A percentile compares a stretch with the other conserved stretches of the same genome.
Evolutionary conservation across 2,797 vertebrate genomes (phyloP).

Genomic region (Megaceryle alcyon): DNA sequence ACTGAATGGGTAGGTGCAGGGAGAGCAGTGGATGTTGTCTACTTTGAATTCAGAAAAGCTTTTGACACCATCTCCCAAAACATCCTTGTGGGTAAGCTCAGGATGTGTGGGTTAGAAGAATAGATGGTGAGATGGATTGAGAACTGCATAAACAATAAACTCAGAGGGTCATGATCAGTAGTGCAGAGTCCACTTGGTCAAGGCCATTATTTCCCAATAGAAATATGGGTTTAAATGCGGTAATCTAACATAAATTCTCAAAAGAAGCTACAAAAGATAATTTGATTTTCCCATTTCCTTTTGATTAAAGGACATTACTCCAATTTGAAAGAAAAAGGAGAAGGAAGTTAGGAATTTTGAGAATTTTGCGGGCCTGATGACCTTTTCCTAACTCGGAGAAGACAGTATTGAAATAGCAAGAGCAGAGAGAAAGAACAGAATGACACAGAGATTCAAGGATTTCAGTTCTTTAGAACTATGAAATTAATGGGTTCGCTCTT

Average conservation of each 20-base stretch:
- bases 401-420: not conserved
- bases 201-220: conserved; percentile 42
- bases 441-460: not conserved
- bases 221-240: conserved; percentile 47
- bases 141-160: no score
- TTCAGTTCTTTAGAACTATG: conserved; percentile 22
- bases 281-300: not conserved
- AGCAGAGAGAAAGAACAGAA: not conserved
- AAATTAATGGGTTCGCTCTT: not conserved
- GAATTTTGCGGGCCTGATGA: not conserved
- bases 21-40: no score
- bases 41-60: no score
- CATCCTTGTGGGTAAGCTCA: no score
- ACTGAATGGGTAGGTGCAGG: no score
- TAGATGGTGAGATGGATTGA: no score
- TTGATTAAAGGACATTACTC: conserved; percentile 41
- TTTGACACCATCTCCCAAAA: no score
- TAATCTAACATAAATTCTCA: conserved; percentile 58
- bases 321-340: conserved; percentile 35
- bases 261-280: conserved; percentile 26
- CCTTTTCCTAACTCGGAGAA: conserved; percentile 42
- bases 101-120: no score
- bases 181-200: not conserved
- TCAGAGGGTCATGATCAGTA: no score
- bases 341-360: conserved; percentile 36